Conservation (phyloP, 2,797 vertebrate genomes). For the Nasua narica region DNA sequence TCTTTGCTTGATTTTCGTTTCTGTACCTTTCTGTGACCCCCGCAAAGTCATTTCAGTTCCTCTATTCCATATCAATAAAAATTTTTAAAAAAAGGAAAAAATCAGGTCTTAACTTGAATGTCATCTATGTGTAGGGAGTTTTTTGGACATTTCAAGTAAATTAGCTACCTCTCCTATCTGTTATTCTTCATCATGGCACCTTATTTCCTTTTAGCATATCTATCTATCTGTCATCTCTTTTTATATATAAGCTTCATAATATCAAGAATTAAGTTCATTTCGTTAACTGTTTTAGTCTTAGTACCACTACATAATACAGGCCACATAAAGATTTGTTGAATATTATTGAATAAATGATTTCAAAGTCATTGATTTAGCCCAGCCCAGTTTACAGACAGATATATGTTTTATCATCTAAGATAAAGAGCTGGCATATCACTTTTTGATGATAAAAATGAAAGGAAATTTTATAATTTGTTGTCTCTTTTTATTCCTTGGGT, state of each 20-base stretch:
- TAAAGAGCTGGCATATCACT: neutral
- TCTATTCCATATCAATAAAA: neutral
- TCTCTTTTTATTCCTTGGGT: neutral
- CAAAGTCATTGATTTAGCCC: neutral
- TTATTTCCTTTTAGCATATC: neutral
- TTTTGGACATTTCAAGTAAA: neutral
- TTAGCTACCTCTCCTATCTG: neutral
- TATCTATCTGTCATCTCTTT: neutral
- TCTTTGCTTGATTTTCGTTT: neutral
- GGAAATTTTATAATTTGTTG: neutral
- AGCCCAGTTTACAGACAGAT: neutral
- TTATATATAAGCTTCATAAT: neutral
- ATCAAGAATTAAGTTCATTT: neutral
- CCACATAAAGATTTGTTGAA: neutral
- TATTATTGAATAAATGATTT: neutral
- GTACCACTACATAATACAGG: neutral
- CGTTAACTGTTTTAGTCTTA: neutral
- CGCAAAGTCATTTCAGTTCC: neutral
- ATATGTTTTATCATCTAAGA: neutral
- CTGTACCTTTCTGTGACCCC: neutral
- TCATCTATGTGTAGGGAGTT: neutral
- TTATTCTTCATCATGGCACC: neutral
- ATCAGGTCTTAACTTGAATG: neutral
- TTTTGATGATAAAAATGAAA: neutral
- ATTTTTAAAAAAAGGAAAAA: neutral